These are phyloP conservation scores for Oxygymnocypris stewartii DNA, from an alignment of 2,113 vertebrate genomes.

Conservation along the genomic window DNA sequence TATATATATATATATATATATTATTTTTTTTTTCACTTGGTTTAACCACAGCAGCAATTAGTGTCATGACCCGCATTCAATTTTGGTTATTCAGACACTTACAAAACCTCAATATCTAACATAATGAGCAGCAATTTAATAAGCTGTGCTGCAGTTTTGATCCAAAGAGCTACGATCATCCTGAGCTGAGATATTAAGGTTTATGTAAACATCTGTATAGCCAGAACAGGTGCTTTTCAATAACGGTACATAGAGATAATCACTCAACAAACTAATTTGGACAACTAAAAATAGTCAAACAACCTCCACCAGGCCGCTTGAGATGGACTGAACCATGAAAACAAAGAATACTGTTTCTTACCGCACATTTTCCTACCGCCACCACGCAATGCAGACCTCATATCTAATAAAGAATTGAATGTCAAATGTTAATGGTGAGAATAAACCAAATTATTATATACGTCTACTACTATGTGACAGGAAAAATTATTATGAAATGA, in stretches of 20 bases:
- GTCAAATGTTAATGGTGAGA: not conserved
- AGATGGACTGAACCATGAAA: not conserved
- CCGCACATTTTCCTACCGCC: accelerated
- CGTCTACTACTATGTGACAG: not conserved
- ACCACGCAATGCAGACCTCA: accelerated
- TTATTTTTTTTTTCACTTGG: not conserved
- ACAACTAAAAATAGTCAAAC: not conserved
- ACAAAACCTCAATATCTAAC: not conserved
- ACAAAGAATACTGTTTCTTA: not conserved
- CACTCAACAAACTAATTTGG: not conserved
- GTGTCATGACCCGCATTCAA: not conserved
- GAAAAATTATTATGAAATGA: not conserved
- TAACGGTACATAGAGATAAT: not conserved
- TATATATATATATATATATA: too few relatives aligned
- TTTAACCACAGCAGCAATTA: not conserved
- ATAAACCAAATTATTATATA: not conserved
- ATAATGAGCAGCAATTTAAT: too few relatives aligned
- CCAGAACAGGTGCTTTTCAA: too few relatives aligned
- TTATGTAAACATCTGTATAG: too few relatives aligned
- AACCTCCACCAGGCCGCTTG: not conserved
- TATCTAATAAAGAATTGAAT: not conserved
- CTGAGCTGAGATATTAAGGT: too few relatives aligned
- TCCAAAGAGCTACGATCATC: too few relatives aligned
- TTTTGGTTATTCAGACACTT: not conserved
- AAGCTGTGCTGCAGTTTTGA: too few relatives aligned